Evolutionary conservation across 2,888 invertebrate genomes (phyloP).

Genomic region (Eupithecia subumbrata): DNA sequence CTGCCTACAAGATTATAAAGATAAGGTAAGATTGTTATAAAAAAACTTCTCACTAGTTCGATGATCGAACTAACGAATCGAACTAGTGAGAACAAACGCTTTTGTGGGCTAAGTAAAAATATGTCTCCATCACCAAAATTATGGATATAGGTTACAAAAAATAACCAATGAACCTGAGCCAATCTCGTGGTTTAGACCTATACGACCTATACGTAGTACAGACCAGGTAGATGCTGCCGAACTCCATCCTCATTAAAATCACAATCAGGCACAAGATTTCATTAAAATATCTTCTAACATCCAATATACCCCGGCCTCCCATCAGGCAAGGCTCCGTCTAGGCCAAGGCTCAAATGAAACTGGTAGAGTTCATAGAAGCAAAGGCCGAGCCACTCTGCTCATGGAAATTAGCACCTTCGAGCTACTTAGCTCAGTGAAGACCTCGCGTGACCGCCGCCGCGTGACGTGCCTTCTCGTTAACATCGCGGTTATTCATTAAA

Average conservation of each 20-base stretch:
- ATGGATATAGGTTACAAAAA: background rate
- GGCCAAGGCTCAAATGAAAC: background rate
- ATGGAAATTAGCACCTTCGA: constrained; percentile 36
- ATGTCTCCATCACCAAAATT: no score
- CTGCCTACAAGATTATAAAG: no score
- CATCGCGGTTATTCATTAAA: background rate
- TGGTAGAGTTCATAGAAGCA: background rate
- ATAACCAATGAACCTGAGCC: background rate
- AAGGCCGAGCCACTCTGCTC: background rate
- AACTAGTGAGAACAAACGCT: no score
- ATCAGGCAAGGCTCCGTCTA: background rate
- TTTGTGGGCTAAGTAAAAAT: no score
- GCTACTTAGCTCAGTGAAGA: constrained; percentile 20
- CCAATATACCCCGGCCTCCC: background rate
- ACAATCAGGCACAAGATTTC: background rate
- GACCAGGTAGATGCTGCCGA: background rate
- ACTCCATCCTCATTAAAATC: background rate
- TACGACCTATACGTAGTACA: background rate
- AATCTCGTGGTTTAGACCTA: background rate
- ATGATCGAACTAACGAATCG: no score
- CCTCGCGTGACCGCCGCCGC: constrained; percentile 34
- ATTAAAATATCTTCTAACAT: background rate
- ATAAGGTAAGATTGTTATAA: no score
- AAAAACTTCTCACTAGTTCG: no score
- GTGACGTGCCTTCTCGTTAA: constrained; percentile 12